phyloP scores from a whole-genome alignment of 2,888 invertebrate species.

The Micoletzkya japonica region DNA sequence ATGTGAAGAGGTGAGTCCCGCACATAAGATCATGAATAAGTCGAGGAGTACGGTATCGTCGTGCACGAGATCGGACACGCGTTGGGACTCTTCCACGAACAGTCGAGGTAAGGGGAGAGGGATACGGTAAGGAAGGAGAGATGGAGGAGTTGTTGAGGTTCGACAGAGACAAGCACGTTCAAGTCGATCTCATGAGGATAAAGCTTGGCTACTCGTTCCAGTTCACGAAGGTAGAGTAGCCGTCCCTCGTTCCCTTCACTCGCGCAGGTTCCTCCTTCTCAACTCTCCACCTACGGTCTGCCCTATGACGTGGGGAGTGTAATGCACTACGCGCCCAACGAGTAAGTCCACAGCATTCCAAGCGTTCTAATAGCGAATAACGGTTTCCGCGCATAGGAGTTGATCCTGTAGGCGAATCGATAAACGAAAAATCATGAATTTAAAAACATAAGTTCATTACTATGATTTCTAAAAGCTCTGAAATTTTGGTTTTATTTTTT shows the following conservation, averaged over 20 bases:
- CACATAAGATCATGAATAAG: too few relatives aligned
- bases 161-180: constrained; percentile 18
- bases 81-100: constrained; percentile 20
- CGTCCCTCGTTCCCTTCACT: not conserved
- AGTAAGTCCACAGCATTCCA: constrained; percentile 12
- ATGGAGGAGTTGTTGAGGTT: not conserved
- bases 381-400: too few relatives aligned
- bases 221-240: constrained; percentile 12
- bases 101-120: not conserved
- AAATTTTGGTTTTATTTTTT: too few relatives aligned
- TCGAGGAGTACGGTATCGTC: constrained; percentile 3
- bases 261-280: constrained; percentile 10
- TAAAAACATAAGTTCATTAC: too few relatives aligned
- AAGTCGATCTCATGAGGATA: not conserved
- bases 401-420: too few relatives aligned
- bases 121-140: too few relatives aligned
- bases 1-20: constrained; percentile 43
- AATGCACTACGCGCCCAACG: constrained; percentile 25
- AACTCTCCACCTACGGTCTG: constrained; percentile 7
- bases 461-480: too few relatives aligned
- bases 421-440: too few relatives aligned
- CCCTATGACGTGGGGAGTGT: constrained; percentile 22
- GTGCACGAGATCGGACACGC: constrained; percentile 19
- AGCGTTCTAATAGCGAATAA: too few relatives aligned
- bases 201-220: constrained; percentile 8